Conservation (phyloP, 92 coral and sea anemone species). For the Porites rus region DNA sequence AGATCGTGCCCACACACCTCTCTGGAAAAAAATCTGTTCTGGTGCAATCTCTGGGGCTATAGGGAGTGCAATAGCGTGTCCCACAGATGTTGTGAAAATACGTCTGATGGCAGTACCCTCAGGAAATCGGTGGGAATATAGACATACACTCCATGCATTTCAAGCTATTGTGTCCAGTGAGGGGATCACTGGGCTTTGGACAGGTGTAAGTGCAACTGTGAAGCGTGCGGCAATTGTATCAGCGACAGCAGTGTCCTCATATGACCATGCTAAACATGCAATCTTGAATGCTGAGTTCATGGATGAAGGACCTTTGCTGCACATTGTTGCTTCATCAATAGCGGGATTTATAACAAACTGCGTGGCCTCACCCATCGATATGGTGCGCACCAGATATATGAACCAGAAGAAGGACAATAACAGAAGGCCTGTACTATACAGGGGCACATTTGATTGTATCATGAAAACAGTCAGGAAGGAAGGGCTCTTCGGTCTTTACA, state of each 20-base stretch:
- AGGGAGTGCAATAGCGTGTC: conserved; percentile 95
- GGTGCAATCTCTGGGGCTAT: conserved; percentile 92
- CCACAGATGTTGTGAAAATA: conserved; percentile 95
- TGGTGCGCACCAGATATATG: conserved; percentile 95
- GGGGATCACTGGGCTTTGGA: conserved; percentile 94
- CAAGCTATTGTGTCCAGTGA: conserved; percentile 78
- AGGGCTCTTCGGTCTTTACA: conserved; percentile 90
- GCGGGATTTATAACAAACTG: conserved; percentile 94
- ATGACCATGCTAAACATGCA: conserved; percentile 90
- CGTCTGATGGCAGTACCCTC: conserved; percentile 84
- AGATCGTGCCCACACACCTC: conserved; percentile 86
- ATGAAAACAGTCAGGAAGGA: conserved; percentile 86
- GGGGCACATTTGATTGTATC: conserved; percentile 90
- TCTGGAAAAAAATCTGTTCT: conserved; percentile 92
- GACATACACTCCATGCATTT: conserved; percentile 90
- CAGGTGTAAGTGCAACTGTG: conserved; percentile 94
- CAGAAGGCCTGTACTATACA: conserved; percentile 77
- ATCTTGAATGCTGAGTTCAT: conserved; percentile 78
- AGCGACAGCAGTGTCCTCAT: conserved; percentile 93
- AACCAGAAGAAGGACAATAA: conserved; percentile 76
- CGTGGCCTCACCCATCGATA: conserved; percentile 95
- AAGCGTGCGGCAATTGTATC: conserved; percentile 91
- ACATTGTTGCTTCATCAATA: conserved; percentile 84
- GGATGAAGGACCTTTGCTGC: conserved; percentile 84
- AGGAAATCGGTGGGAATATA: conserved; percentile 78